Evolutionary conservation across 2,888 invertebrate genomes (phyloP).

Genomic region (Thymelicus acteon): DNA sequence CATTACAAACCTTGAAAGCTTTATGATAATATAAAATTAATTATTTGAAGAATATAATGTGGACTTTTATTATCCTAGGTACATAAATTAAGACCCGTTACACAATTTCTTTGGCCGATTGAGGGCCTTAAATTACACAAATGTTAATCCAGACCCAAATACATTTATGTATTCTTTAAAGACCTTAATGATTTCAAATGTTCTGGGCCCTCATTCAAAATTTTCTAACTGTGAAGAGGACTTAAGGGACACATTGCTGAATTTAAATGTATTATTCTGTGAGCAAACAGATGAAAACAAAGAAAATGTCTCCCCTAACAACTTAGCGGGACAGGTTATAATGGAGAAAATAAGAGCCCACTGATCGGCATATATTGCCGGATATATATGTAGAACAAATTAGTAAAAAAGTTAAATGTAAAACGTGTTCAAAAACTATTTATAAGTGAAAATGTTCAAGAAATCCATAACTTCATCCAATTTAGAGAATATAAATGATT

Average conservation of each 20-base stretch:
- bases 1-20: constrained; percentile 24
- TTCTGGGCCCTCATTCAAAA: not conserved
- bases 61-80: constrained; percentile 20
- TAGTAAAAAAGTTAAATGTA: no score
- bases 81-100: constrained; percentile 45
- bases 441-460: no score
- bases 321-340: no score
- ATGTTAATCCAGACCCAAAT: constrained; percentile 44
- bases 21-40: constrained; percentile 11
- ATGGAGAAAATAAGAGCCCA: no score
- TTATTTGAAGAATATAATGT: constrained; percentile 20
- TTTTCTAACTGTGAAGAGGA: constrained; percentile 7
- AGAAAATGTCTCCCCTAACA: not conserved
- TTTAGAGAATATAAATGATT: no score
- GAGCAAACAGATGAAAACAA: not conserved
- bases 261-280: not conserved
- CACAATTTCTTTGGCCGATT: constrained; percentile 46
- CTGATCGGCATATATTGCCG: no score
- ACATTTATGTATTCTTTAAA: constrained; percentile 44
- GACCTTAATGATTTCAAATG: constrained; percentile 39
- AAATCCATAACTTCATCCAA: no score
- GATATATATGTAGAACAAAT: no score
- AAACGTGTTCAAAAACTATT: no score
- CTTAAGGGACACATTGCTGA: not conserved
- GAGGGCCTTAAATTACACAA: constrained; percentile 44